Base-by-base conservation (phyloP, 2,113 vertebrate species). In the Patagioenas fasciata region DNA sequence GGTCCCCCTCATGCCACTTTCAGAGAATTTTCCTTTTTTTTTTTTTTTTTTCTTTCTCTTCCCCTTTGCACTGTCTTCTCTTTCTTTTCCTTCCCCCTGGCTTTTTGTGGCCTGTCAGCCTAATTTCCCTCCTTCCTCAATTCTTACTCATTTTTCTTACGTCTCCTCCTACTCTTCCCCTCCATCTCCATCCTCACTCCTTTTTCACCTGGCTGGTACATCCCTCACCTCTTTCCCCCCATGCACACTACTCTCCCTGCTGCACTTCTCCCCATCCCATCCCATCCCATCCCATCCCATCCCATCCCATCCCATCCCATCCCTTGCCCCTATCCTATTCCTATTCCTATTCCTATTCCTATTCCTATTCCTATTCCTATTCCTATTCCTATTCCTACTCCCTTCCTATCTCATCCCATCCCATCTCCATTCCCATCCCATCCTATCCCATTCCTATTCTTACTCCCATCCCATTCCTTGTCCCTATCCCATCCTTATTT, bases 191-290 rank as follows among this genome's bases (percentile, higher is more conserved):
- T 15, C 36, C 15, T 32, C 17, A 3, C 10, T 21, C 8, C 14
- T 28, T 15, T 56, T 85, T 64, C 19, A 19, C 14, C 15, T 51
- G 29, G 25, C 31, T 77, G 21, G 6, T 65, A 28, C 28, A 13
- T 51, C 26, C 23, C 6, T 18, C 53, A 21, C 12, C 21, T 50
- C 11, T 54, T 66, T 1, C 10, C 11, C 4, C 13, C 18, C 10
- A 3, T 0, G 0, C 1, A 7, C 42, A 34, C 15, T 0, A 2
- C 9, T 60, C 21, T 80, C 60, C 67, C 64, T 83, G 48, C 12
- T 0, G 1, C 32, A 6, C 20, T 61, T 77, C 25, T 66, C 5
- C 23, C 31, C 7, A 12, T 31, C 21, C 36, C 40, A 32, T 13
- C 29, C 44, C 6, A n/a, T 36, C 13, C 18, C 32, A n/a, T 8